Evolutionary conservation across 2,113 vertebrate species (phyloP).

Genomic region (Halichoerus grypus): DNA sequence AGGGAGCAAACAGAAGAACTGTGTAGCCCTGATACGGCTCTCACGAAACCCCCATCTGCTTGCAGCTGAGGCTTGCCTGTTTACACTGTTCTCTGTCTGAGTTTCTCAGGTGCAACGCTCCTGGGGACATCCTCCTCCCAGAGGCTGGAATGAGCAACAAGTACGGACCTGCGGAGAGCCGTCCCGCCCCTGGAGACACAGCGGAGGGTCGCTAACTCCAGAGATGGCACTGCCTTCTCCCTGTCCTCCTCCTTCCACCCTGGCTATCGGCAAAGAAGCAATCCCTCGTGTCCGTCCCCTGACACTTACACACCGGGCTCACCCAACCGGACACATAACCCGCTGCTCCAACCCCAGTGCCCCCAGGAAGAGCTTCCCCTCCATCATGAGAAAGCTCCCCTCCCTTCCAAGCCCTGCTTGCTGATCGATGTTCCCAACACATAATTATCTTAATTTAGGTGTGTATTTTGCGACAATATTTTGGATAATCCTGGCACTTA

Average conservation of each 20-base stretch:
- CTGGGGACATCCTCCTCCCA: fast-evolving
- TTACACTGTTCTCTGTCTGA: fast-evolving
- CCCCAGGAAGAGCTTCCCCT: neutral
- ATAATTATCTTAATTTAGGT: constrained; percentile 78
- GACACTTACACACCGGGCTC: neutral
- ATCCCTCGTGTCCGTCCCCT: neutral
- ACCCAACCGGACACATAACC: neutral
- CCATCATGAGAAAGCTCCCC: neutral
- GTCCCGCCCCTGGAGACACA: neutral
- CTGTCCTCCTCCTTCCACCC: neutral
- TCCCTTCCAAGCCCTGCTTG: constrained; percentile 13
- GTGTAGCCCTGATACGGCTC: neutral
- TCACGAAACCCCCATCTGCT: neutral
- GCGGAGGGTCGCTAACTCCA: fast-evolving
- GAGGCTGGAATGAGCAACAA: neutral
- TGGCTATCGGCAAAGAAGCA: neutral
- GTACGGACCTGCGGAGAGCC: neutral
- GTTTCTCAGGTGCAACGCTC: neutral
- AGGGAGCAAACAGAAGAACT: neutral
- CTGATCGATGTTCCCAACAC: constrained; percentile 1
- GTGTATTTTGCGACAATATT: constrained; percentile 69
- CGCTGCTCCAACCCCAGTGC: neutral
- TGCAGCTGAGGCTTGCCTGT: fast-evolving
- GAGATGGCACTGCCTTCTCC: fast-evolving
- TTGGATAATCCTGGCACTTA: constrained; percentile 66